Evolutionary conservation across 2,797 vertebrate genomes (phyloP).

Genomic region (Chrosomus eos): DNA sequence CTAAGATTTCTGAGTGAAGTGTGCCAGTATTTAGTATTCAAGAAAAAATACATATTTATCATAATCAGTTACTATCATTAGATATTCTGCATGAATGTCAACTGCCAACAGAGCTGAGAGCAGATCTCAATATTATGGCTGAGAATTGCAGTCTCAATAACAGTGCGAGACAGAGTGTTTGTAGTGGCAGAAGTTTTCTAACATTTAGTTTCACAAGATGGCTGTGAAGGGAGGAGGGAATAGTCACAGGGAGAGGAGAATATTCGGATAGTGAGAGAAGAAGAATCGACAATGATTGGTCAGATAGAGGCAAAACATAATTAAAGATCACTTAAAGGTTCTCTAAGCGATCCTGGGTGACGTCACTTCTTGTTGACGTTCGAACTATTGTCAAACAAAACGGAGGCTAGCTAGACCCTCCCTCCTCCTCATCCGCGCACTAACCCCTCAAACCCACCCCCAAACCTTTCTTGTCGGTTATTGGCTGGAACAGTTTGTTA

Average conservation of each 20-base stretch:
- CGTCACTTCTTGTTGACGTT: no score
- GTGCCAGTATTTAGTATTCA: not conserved
- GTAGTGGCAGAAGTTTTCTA: not conserved
- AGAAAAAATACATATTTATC: no score
- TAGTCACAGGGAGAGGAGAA: not conserved
- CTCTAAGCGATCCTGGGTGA: no score
- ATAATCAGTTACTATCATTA: not conserved
- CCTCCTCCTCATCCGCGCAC: no score
- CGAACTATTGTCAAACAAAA: no score
- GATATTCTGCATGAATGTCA: not conserved
- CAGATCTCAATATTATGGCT: not conserved
- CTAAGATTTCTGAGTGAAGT: not conserved
- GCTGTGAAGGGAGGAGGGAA: not conserved
- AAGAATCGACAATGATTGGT: not conserved
- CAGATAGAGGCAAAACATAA: not conserved
- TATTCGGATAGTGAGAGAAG: not conserved
- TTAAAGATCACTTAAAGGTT: not conserved
- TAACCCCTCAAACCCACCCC: no score
- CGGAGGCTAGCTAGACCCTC: no score
- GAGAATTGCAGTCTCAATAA: not conserved
- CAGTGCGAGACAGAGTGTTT: not conserved
- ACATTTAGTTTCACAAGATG: not conserved
- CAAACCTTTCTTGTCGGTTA: no score
- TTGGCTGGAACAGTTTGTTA: no score
- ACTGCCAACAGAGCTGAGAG: not conserved